Conservation (phyloP, 2,888 invertebrate genomes). For the Melieria omissa region DNA sequence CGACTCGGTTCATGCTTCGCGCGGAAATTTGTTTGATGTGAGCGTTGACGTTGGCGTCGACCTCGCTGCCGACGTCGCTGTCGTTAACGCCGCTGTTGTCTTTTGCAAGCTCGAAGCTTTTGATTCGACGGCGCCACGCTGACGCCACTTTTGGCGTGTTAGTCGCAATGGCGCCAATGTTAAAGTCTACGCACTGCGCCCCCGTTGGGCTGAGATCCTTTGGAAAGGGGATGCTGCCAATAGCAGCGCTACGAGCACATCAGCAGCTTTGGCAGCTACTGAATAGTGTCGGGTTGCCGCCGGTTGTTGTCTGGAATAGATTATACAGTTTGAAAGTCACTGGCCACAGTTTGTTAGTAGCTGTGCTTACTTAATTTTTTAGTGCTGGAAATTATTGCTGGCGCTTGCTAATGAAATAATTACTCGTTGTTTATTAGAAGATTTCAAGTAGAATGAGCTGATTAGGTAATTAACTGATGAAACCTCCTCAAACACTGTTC, state of each 20-base stretch:
- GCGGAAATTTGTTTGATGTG: too few species aligned
- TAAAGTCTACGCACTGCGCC: neutral
- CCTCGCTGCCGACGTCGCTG: constrained; percentile 21
- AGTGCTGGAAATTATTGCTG: too few species aligned
- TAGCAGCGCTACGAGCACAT: neutral
- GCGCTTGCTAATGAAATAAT: too few species aligned
- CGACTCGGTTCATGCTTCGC: too few species aligned
- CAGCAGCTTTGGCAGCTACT: neutral
- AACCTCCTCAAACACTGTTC: too few species aligned
- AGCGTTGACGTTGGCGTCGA: constrained; percentile 27
- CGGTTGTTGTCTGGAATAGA: neutral
- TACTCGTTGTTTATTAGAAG: too few species aligned
- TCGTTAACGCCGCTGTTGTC: constrained; percentile 10
- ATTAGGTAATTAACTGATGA: too few species aligned
- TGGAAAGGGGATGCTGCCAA: constrained; percentile 12
- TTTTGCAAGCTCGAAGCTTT: neutral
- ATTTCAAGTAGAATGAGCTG: too few species aligned
- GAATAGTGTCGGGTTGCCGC: neutral
- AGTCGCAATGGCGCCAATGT: constrained; percentile 11
- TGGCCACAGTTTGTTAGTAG: neutral
- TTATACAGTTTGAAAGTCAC: neutral
- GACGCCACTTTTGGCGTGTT: constrained; percentile 14
- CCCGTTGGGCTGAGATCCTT: neutral
- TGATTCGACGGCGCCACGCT: constrained; percentile 30
- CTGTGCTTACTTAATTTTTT: neutral